Base-by-base conservation (phyloP, 2,797 vertebrate species). In the Clamator glandarius region DNA sequence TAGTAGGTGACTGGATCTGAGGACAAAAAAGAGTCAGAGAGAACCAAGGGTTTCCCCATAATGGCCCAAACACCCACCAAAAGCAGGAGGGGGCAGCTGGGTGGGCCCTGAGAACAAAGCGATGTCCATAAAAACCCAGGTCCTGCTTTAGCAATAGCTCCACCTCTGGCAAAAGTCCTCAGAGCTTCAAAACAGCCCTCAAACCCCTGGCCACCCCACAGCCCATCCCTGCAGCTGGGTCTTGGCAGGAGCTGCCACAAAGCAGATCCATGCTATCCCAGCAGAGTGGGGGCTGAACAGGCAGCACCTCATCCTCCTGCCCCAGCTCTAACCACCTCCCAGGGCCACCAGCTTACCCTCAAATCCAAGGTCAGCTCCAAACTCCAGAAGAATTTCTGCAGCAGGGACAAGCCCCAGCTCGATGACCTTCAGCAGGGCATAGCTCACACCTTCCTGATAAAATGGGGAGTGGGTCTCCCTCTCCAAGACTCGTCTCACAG, bases 1-100 rank as follows among this genome's bases (percentile, higher is more conserved):
- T 99, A 99, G 96, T 99, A 99, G 1, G 99, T 99, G 67, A 99
- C 98, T 0, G 99, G 99, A 90, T 99, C 99, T 99, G 95, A 31
- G 76, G 35, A 81, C 11, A 86, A 24, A 54, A 64, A 54, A 64
- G 16, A 5, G 31, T 52, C 39, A n/a, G 25, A 81, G 36, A 77
- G 21, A 72, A 57, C 17, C 3, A 31, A 11, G 21, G 1, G 16
- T 28, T 51, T 20, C 42, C 62, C 20, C 39, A 21, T 6, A 78
- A 58, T 0, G 0, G 46, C 46, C 28, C 31, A 4, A 9, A 28
- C 3, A 21, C 11, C 41, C 23, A 15, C 23, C 44, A 23, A 3
- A 44, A 48, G 41, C 3, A 5, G 36, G 8, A 81, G 21, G 8
- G 11, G n/a, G 51, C 36, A 80, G 50, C 59, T 46, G n/a, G 39